A percentile compares a stretch with the other conserved stretches of the same genome.
Conservation (phyloP, 2,797 vertebrate genomes). For the Sebastes aleutianus region DNA sequence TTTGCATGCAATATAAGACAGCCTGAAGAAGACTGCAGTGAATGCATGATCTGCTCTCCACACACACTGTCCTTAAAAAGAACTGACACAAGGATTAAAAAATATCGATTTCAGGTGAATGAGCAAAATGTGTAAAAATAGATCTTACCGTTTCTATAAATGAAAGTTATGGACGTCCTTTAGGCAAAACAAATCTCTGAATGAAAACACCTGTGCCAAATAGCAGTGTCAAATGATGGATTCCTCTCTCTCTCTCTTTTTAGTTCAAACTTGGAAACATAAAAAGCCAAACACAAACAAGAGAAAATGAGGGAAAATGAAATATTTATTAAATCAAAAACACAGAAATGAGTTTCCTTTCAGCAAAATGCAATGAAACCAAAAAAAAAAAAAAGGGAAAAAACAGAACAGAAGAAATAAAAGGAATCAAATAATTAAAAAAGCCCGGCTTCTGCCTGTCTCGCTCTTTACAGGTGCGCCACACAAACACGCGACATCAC, state of each 20-base stretch:
- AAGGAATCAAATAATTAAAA: constrained; percentile 87
- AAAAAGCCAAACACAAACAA: constrained; percentile 82
- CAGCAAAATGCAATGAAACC: constrained; percentile 79
- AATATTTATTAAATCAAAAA: constrained; percentile 87
- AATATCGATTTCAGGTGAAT: constrained; percentile 58
- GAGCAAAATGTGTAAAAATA: constrained; percentile 75
- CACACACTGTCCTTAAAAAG: constrained; percentile 29
- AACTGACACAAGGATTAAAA: constrained; percentile 26
- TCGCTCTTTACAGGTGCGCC: constrained; percentile 89
- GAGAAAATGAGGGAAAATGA: constrained; percentile 83
- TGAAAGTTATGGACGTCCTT: constrained; percentile 86
- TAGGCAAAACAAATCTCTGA: constrained; percentile 81
- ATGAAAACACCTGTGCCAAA: constrained; percentile 78
- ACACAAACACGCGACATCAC: constrained; percentile 89
- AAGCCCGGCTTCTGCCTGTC: constrained; percentile 86
- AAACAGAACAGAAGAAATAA: constrained; percentile 86
- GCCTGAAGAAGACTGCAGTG: constrained; percentile 24
- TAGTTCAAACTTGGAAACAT: constrained; percentile 81
- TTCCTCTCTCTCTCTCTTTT: constrained; percentile 60
- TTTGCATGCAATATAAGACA: constrained; percentile 63
- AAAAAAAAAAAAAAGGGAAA: constrained; percentile 57
- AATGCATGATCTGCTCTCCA: constrained; percentile 34
- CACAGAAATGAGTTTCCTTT: constrained; percentile 77
- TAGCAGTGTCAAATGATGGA: constrained; percentile 72
- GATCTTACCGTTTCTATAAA: constrained; percentile 86